phyloP scores from a whole-genome alignment of 2,113 vertebrate genomes.

The Heterochromis multidens region DNA sequence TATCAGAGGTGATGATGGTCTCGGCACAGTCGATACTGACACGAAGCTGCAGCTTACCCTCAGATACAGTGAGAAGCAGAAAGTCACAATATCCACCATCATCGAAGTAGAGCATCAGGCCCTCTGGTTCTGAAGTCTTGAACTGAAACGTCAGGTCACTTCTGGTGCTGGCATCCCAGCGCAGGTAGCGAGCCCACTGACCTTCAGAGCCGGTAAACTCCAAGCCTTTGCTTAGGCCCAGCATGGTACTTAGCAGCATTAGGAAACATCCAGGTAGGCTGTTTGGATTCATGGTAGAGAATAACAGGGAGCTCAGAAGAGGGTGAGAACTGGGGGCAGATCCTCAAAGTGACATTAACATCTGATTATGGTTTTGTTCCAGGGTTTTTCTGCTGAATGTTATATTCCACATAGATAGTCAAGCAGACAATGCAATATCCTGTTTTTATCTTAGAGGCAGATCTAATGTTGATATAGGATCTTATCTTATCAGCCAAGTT shows the following conservation, averaged over 20 bases:
- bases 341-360: conserved; percentile 57
- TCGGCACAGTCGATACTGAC: conserved; percentile 94
- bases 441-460: conserved; percentile 1
- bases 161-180: conserved; percentile 93
- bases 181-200: conserved; percentile 95
- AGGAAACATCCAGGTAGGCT: conserved; percentile 79
- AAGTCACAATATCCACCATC: conserved; percentile 96
- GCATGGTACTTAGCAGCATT: conserved; percentile 82
- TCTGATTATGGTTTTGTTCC: conserved; percentile 42
- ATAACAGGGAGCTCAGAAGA: conserved; percentile 38
- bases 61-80: conserved; percentile 83
- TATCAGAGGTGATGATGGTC: conserved; percentile 81
- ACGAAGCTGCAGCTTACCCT: conserved; percentile 85
- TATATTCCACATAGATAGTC: conserved; percentile 61
- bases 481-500: conserved; percentile 39
- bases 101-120: conserved; percentile 92
- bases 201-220: conserved; percentile 92
- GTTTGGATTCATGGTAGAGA: conserved; percentile 78
- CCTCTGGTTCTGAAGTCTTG: conserved; percentile 88
- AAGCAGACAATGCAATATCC: conserved; percentile 31
- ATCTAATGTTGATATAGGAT: conserved; percentile 42
- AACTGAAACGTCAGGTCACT: conserved; percentile 95
- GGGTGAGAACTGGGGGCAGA: conserved; percentile 18
- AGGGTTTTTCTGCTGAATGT: conserved; percentile 33
- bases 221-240: conserved; percentile 83